Percentiles rank a stretch among this genome's conserved stretches.
Evolutionary conservation across 2,888 invertebrate genomes (phyloP).

Genomic region (Leptinotarsa juncta): DNA sequence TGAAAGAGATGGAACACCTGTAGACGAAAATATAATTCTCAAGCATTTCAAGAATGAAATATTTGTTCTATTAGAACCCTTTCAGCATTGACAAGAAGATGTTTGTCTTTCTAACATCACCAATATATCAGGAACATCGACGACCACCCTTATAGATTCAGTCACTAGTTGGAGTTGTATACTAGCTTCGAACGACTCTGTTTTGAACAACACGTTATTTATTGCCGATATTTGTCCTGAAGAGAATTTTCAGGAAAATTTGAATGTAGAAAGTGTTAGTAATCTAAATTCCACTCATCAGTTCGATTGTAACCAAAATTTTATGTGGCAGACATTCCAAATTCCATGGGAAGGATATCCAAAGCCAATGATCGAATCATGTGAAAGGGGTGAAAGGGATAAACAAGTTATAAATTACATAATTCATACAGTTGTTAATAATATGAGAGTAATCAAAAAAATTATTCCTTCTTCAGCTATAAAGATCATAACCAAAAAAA

Average conservation of each 20-base stretch:
- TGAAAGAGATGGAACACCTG: neutral
- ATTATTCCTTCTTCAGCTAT: slow-evolving; percentile 44
- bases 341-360: slow-evolving; percentile 39
- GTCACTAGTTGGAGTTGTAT: no score
- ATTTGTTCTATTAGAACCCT: neutral
- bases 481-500: slow-evolving; percentile 43
- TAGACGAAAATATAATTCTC: neutral
- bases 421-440: slow-evolving; percentile 44
- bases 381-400: neutral
- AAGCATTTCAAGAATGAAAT: neutral
- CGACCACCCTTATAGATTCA: neutral
- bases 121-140: neutral
- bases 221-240: neutral
- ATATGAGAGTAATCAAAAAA: slow-evolving; percentile 42
- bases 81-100: neutral
- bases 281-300: neutral
- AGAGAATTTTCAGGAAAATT: neutral
- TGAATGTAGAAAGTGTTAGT: neutral
- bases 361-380: slow-evolving; percentile 16
- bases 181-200: no score
- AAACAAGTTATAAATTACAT: slow-evolving; percentile 26
- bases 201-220: no score
- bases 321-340: slow-evolving; percentile 36
- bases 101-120: neutral
- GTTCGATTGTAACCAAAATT: slow-evolving; percentile 27